A percentile compares a stretch with the other conserved stretches of the same genome.
Conservation (phyloP, 2,113 vertebrate species). For the Donacobius atricapilla region DNA sequence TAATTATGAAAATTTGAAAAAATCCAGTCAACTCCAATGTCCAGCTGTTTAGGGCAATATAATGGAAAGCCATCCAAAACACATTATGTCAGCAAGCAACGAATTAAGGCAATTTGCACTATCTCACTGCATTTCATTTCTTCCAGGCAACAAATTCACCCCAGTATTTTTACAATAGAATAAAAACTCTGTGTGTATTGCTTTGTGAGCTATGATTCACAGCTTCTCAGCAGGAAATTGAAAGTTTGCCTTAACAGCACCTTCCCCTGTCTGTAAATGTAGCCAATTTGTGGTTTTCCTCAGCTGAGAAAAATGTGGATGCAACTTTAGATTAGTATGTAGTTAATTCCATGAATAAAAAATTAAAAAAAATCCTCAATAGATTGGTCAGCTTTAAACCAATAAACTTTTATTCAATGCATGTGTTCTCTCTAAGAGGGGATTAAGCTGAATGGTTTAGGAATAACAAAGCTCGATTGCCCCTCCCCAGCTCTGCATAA, state of each 20-base stretch:
- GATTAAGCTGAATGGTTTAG: background rate
- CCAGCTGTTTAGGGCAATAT: conserved; percentile 32
- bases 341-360: background rate
- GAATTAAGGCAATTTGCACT: conserved; percentile 52
- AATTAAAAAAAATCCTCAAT: background rate
- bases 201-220: conserved; percentile 19
- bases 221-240: background rate
- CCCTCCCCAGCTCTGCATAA: background rate
- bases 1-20: conserved; percentile 61
- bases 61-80: conserved; percentile 60
- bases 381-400: background rate
- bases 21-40: conserved; percentile 47
- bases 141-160: conserved; percentile 28
- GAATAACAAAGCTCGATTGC: background rate
- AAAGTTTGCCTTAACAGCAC: conserved; percentile 10
- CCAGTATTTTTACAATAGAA: conserved; percentile 31
- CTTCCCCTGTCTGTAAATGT: conserved; percentile 27
- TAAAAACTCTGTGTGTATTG: background rate
- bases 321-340: background rate
- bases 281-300: conserved; percentile 18
- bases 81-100: conserved; percentile 48
- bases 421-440: background rate
- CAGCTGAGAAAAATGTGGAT: background rate
- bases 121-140: conserved; percentile 44
- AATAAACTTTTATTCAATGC: background rate